Evolutionary conservation across 1,140 invertebrate genomes (phyloP).

Genomic region (Nephotettix cincticeps): DNA sequence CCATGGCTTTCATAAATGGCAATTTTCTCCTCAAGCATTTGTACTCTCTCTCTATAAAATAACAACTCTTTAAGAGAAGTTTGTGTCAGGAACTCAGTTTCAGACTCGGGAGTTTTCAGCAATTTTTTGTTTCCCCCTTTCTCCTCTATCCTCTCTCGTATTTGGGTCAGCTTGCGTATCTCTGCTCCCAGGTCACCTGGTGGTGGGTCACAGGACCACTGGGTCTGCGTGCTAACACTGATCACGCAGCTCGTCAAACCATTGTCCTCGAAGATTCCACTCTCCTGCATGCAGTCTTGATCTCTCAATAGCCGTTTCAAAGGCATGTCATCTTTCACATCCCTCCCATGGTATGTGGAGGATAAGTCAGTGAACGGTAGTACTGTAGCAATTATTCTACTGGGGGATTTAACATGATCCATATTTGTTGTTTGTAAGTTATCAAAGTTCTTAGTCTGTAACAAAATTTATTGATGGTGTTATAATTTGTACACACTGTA

Average conservation of each 20-base stretch:
- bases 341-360: constrained; percentile 18
- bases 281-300: constrained; percentile 47
- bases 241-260: constrained; percentile 31
- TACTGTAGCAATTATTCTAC: constrained; percentile 40
- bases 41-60: constrained; percentile 36
- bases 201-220: constrained; percentile 30
- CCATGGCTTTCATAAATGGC: constrained; percentile 37
- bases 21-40: constrained; percentile 39
- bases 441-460: not conserved
- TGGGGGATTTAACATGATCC: constrained; percentile 27
- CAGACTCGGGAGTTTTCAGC: constrained; percentile 10
- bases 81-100: constrained; percentile 16
- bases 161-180: constrained; percentile 42
- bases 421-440: not conserved
- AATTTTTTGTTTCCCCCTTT: constrained; percentile 29
- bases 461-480: too few species aligned
- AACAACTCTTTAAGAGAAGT: constrained; percentile 35
- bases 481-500: too few species aligned
- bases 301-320: constrained; percentile 30
- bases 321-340: constrained; percentile 22
- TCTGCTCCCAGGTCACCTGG: constrained; percentile 39
- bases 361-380: constrained; percentile 37
- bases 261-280: constrained; percentile 50
- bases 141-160: constrained; percentile 44
- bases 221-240: constrained; percentile 44